phyloP scores from a whole-genome alignment of 2,113 vertebrate species.

The Aldabrachelys gigantea region DNA sequence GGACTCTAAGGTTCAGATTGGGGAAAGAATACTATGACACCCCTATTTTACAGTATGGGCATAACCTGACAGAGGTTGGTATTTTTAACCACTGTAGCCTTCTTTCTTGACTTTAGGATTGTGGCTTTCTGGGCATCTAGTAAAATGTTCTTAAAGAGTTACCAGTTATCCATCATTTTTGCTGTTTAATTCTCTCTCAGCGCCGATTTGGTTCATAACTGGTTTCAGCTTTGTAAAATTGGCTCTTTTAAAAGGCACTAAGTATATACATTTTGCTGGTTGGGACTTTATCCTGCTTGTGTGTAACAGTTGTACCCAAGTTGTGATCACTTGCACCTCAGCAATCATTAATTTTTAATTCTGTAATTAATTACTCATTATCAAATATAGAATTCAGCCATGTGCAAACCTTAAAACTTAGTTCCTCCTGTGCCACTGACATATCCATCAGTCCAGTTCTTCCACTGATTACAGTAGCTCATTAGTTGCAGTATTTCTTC shows the following conservation, averaged over 20 bases:
- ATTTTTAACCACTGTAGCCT: background rate
- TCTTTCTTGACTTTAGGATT: background rate
- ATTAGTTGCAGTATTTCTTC: background rate
- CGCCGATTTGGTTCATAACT: accelerated
- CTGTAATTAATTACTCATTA: background rate
- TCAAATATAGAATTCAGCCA: background rate
- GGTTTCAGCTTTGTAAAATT: background rate
- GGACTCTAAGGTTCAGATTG: no score
- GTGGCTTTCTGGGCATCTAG: background rate
- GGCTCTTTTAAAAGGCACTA: background rate
- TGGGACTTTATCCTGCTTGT: background rate
- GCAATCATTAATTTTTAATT: background rate
- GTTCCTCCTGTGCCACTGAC: background rate
- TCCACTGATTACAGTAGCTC: background rate
- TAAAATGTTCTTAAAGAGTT: background rate
- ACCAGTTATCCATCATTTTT: background rate
- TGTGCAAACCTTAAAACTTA: background rate
- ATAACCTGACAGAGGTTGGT: background rate
- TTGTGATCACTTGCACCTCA: background rate
- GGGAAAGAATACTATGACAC: no score
- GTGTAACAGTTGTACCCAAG: background rate
- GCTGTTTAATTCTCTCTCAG: background rate
- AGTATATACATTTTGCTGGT: background rate
- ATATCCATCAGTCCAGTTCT: background rate
- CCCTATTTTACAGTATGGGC: no score